These are phyloP conservation scores for Eudemis profundana DNA, from an alignment of 2,888 invertebrate species.

Conservation along the genomic window DNA sequence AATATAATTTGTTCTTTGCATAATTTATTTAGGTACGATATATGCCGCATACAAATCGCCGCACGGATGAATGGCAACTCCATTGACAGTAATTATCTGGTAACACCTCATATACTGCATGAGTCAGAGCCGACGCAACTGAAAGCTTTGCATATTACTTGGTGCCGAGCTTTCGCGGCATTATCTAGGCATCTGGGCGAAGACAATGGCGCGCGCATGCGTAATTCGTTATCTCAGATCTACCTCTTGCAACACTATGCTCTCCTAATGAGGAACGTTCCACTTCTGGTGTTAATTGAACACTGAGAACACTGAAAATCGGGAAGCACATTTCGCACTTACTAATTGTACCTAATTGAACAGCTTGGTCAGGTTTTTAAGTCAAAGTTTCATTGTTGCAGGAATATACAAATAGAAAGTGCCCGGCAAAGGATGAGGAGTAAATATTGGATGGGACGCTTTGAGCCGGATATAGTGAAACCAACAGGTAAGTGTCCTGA, in stretches of 20 bases:
- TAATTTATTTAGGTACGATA: no score
- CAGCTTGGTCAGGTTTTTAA: constrained; percentile 39
- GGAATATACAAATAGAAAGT: constrained; percentile 62
- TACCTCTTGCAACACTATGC: constrained; percentile 78
- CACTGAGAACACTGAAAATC: constrained; percentile 57
- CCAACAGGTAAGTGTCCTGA: constrained; percentile 69
- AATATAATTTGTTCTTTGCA: no score
- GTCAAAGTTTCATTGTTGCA: constrained; percentile 60
- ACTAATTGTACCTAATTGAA: constrained; percentile 70
- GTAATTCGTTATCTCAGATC: constrained; percentile 83
- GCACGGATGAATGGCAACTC: constrained; percentile 32
- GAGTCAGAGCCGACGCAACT: constrained; percentile 62
- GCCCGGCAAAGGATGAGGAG: constrained; percentile 82
- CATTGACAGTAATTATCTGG: constrained; percentile 39
- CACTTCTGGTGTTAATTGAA: constrained; percentile 72
- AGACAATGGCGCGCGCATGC: constrained; percentile 82
- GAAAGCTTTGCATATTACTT: constrained; percentile 65
- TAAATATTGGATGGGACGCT: constrained; percentile 78
- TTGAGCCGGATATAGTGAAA: constrained; percentile 70
- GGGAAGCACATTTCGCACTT: constrained; percentile 56
- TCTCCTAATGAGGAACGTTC: constrained; percentile 81
- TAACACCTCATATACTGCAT: constrained; percentile 48
- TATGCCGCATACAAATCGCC: constrained; percentile 30
- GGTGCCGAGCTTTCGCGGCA: constrained; percentile 68
- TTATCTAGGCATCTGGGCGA: constrained; percentile 72